Conservation (phyloP, 1,140 invertebrate species). For the Anoplolepis gracilipes region DNA sequence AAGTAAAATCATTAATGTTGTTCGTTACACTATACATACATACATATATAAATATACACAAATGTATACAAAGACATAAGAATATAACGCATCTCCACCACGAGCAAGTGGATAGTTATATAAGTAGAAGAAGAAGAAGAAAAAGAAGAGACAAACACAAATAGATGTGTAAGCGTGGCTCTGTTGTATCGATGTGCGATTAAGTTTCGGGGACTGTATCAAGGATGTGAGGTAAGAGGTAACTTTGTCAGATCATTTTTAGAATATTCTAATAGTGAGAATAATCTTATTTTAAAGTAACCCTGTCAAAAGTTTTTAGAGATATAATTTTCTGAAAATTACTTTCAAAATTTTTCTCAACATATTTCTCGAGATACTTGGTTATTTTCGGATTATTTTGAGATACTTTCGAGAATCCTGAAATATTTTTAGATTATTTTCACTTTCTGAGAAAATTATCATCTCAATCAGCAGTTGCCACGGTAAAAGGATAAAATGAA, state of each 20-base stretch:
- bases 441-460: constrained; percentile 1
- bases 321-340: constrained; percentile 2
- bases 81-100: constrained; percentile 58
- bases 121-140: constrained; percentile 47
- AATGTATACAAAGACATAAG: constrained; percentile 66
- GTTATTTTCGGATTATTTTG: neutral
- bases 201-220: constrained; percentile 23
- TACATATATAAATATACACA: constrained; percentile 66
- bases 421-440: constrained; percentile 14
- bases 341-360: neutral
- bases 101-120: constrained; percentile 45
- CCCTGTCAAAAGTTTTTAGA: constrained; percentile 13
- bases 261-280: constrained; percentile 13
- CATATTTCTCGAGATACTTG: neutral
- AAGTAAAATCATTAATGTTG: constrained; percentile 81
- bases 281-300: neutral
- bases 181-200: constrained; percentile 48
- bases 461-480: neutral
- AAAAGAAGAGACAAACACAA: constrained; percentile 18
- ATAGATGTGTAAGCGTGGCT: constrained; percentile 38
- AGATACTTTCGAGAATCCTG: neutral
- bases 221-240: constrained; percentile 29
- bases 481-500: constrained; percentile 23
- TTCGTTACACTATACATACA: constrained; percentile 76
- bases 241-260: constrained; percentile 15